These are phyloP conservation scores for Philopotamus ludificatus DNA, from an alignment of 1,140 invertebrate genomes.

Conservation along the genomic window DNA sequence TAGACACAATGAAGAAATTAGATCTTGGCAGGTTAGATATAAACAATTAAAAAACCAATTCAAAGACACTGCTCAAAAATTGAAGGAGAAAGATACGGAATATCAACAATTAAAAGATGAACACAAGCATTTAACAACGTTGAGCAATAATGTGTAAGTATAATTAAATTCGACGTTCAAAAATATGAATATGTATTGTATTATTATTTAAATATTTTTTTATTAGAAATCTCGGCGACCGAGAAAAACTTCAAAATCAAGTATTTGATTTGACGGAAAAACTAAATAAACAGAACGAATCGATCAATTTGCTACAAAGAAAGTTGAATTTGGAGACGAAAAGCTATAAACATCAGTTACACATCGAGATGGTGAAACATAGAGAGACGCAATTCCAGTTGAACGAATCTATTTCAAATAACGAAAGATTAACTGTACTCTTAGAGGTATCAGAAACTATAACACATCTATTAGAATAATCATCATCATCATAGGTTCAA, in stretches of 20 bases:
- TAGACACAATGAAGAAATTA: constrained; percentile 74
- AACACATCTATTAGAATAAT: constrained; percentile 46
- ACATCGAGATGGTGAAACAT: constrained; percentile 65
- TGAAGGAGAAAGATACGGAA: constrained; percentile 69
- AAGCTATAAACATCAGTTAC: constrained; percentile 68
- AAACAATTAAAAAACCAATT: constrained; percentile 65
- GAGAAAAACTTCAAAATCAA: constrained; percentile 68
- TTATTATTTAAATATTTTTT: not conserved
- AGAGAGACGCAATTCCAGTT: constrained; percentile 69
- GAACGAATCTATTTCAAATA: constrained; percentile 61
- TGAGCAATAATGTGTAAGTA: constrained; percentile 66
- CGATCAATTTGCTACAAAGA: constrained; percentile 66
- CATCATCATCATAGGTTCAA: constrained; percentile 44
- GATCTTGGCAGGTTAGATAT: constrained; percentile 67
- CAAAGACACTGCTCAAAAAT: constrained; percentile 59
- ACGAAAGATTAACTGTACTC: constrained; percentile 57
- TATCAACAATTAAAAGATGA: constrained; percentile 64
- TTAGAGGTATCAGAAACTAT: constrained; percentile 53
- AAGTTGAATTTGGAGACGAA: constrained; percentile 69
- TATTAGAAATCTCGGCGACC: constrained; percentile 64
- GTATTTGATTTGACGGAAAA: constrained; percentile 63
- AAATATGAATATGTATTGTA: not conserved
- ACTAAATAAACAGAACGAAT: constrained; percentile 66
- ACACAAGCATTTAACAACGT: constrained; percentile 65
- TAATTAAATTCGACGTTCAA: no score